Evolutionary conservation across 2,797 vertebrate genomes (phyloP), one percentile per base, ranked within the genome.

Genomic region (Crax fasciolata): DNA sequence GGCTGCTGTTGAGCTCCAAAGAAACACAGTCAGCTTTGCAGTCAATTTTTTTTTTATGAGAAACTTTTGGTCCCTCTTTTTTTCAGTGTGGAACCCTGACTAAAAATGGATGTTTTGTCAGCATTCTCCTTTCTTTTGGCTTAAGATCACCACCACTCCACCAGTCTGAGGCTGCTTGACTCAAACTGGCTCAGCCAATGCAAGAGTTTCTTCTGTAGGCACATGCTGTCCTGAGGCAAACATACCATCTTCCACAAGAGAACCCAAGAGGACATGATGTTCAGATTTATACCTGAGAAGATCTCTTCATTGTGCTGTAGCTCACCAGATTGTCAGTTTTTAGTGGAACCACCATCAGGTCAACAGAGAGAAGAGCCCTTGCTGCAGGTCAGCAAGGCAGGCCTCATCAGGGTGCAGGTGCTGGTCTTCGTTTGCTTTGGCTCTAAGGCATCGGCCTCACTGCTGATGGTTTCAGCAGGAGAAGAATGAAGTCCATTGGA

Each of bases 201-300:
- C 1, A 1, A 74, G 57, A 48, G 15, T 32, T 57, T 30, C 55
- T 57, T 25, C 68, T 38, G 38, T 32, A 68, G 16, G 21, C 51
- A 77, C 52, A 80, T 6, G 3, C 13, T 39, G 12, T n/a, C 41
- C 58, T 30, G 49, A 44, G 49, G 71, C 62, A 84, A 87, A 57
- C 9, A 38, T 0, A 2, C 6, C 11, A 24, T 46, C n/a, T 28
- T 43, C 58, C 46, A 54, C 14, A 75, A 49, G 13, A 62, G 15
- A 21, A 48, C 10, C 14, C 0, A 0, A 57, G 72, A 57, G 49
- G 24, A 83, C 35, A 35, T 8, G 17, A 27, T 1, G 1, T 54
- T 76, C 49, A 28, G 41, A 43, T 35, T 79, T 38, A 17, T 0
- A 1, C 49, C 54, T 41, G 28, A 68, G 65, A 30, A 71, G 12